Evolutionary conservation across 30 jellyfish, hydroid and myxozoan genomes (phyloP), one percentile per base, ranked within the genome.

Genomic region (Rhopilema esculentum): DNA sequence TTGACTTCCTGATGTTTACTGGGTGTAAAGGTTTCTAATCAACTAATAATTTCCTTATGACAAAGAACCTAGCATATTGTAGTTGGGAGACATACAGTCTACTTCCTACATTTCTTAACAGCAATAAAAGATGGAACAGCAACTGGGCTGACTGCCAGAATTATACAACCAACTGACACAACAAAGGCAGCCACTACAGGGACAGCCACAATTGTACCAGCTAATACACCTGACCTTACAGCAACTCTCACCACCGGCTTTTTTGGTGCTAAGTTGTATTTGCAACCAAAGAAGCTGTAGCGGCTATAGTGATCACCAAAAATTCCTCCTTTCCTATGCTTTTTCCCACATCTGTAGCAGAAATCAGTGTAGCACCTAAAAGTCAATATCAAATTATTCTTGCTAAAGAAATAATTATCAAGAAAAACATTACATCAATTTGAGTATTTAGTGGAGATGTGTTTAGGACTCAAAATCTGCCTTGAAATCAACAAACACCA

Each of bases 341-440:
- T 72, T 32, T 81, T 78, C 0, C 97, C 97, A 79, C 97, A 91
- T 27, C 82, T 75, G 87, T 91, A 91, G 77, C 97, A 91, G 74
- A 91, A 91, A 62, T 91, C 97, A 30, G 97, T 91, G 18, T 79
- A 72, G 80, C 97, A 91, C 63, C 97, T 90, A 72, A 21, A n/a
- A n/a, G n/a, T n/a, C n/a, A n/a, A n/a, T n/a, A n/a, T n/a, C n/a
- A n/a, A n/a, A n/a, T n/a, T n/a, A n/a, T n/a, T n/a, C n/a, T n/a
- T n/a, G n/a, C n/a, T n/a, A n/a, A n/a, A n/a, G n/a, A n/a, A n/a
- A n/a, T n/a, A n/a, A n/a, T n/a, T n/a, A n/a, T n/a, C n/a, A n/a
- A n/a, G n/a, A n/a, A n/a, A n/a, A n/a, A n/a, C n/a, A n/a, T n/a
- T n/a, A n/a, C n/a, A n/a, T n/a, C n/a, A n/a, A n/a, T n/a, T n/a